Base-by-base conservation (phyloP, 2,888 invertebrate genomes). In the Rotaria magnacalcarata region DNA sequence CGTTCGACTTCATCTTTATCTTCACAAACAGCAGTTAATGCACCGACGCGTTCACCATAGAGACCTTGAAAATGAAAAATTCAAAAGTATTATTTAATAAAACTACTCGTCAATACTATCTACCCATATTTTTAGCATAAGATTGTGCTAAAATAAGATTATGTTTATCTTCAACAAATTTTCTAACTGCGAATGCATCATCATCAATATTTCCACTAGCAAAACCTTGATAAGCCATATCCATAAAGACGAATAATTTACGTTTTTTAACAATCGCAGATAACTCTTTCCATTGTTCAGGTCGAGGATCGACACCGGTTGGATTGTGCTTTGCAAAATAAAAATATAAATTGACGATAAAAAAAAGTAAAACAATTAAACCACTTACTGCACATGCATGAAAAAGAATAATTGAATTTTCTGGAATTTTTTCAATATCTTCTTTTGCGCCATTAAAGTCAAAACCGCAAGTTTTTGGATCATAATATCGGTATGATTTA, bases 81-180 rank as follows among this genome's bases (percentile, higher is more conserved):
- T 34, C 34, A 34, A 34, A 34, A 34, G 50, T 50, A 6, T 60
- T 60, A n/a, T n/a, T n/a, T 14, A 52, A 52, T 52, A 16, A 16
- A 52, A 52, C 7, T 10, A 47, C 47, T 10, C 7, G 11, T 10
- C 11, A 47, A 7, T 7, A 47, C 7, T 8, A 52, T 4, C 16
- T 80, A 80, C 80, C 98, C 97, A 99, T 97, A 91, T 99, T 99
- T 92, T 98, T 98, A 88, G 98, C 96, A 92, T 94, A 98, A 87
- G 97, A 97, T 92, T 99, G 98, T 0, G 96, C 94, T 86, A 98
- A 92, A 80, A 94, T 94, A 88, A 97, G 93, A 88, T 94, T 93
- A 91, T 96, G 96, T 0, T 97, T 96, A 84, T 97, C 95, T 87
- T 94, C 93, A 87, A 96, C 92, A 91, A 99, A 98, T 88, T 94